Conservation (phyloP, 2,113 vertebrate genomes). For the Numenius arquata region DNA sequence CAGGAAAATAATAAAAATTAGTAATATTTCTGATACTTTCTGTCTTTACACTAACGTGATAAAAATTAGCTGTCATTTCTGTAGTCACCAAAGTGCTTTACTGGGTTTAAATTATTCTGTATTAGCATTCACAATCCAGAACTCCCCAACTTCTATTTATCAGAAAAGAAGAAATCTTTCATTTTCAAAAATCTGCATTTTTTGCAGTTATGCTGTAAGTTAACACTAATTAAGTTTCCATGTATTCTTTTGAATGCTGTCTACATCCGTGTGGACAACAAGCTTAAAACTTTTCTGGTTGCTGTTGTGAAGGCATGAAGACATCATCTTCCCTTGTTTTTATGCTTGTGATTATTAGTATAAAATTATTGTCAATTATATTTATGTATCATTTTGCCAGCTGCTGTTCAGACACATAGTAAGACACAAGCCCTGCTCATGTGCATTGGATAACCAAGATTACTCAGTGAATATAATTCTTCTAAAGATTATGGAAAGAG, state of each 20-base stretch:
- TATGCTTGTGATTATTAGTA: background rate
- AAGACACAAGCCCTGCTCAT: background rate
- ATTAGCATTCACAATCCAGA: background rate
- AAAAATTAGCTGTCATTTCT: background rate
- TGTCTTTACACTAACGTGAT: background rate
- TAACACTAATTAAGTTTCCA: background rate
- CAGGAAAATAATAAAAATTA: background rate
- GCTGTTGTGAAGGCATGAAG: background rate
- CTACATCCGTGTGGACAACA: background rate
- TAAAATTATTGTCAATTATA: background rate
- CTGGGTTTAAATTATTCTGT: background rate
- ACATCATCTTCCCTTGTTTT: background rate
- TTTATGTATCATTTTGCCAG: background rate
- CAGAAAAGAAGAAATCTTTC: background rate
- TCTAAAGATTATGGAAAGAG: background rate
- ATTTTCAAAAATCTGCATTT: background rate
- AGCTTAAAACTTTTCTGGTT: background rate
- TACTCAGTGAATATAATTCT: background rate
- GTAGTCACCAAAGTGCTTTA: background rate
- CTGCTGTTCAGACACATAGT: background rate
- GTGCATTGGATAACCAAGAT: background rate
- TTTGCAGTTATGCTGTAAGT: background rate
- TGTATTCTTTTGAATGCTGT: background rate
- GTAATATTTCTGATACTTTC: background rate
- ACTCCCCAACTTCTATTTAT: background rate